Evolutionary conservation across 2,888 invertebrate species (phyloP).

Genomic region (Octodonta nipae): DNA sequence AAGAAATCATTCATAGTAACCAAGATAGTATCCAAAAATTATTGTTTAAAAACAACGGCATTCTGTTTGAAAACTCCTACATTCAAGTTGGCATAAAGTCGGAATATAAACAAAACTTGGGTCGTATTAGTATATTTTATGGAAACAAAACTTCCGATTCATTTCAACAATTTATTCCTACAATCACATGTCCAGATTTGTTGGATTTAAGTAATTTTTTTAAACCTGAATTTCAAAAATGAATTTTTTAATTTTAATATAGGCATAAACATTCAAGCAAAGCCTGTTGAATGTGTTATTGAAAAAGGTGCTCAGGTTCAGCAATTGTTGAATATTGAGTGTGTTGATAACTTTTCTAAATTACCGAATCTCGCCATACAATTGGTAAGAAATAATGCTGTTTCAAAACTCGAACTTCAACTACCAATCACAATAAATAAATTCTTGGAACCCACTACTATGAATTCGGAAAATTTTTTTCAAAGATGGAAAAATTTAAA

Average conservation of each 20-base stretch:
- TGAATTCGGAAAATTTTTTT: slow-evolving; percentile 97
- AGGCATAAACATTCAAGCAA: slow-evolving; percentile 82
- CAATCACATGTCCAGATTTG: slow-evolving; percentile 57
- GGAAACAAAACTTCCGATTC: slow-evolving; percentile 92
- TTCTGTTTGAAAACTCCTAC: slow-evolving; percentile 93
- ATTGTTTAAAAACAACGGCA: slow-evolving; percentile 94
- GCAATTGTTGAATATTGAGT: slow-evolving; percentile 94
- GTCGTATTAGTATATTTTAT: slow-evolving; percentile 89
- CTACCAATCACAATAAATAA: slow-evolving; percentile 93
- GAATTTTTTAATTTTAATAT: slow-evolving; percentile 62
- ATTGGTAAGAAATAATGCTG: slow-evolving; percentile 78
- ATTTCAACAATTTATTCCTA: slow-evolving; percentile 54
- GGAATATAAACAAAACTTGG: slow-evolving; percentile 91
- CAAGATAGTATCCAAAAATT: too few relatives aligned
- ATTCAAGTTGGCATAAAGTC: slow-evolving; percentile 97
- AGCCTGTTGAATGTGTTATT: slow-evolving; percentile 81
- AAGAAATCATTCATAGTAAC: too few relatives aligned
- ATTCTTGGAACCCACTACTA: slow-evolving; percentile 98
- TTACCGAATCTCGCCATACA: slow-evolving; percentile 70
- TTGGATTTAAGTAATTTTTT: too few relatives aligned
- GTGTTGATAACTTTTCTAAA: slow-evolving; percentile 84
- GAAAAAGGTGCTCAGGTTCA: slow-evolving; percentile 98
- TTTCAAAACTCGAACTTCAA: slow-evolving; percentile 82
- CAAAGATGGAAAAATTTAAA: slow-evolving; percentile 96
- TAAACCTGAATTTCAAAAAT: too few relatives aligned